Conservation (phyloP, 2,797 vertebrate genomes). For the Danio tinwini region DNA sequence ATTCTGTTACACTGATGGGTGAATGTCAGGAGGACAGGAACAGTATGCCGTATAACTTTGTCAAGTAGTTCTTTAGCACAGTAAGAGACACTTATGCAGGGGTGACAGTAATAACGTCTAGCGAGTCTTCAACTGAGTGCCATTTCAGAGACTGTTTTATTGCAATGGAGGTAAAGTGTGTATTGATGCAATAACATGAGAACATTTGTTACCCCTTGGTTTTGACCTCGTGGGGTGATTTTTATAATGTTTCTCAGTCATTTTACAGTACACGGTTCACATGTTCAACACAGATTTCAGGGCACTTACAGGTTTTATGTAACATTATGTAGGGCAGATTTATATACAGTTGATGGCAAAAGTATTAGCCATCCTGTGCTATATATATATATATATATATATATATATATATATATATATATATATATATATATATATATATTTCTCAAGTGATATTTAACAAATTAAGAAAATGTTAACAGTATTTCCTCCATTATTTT, state of each 20-base stretch:
- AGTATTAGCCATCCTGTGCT: no score
- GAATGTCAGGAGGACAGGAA: constrained; percentile 14
- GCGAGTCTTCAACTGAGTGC: constrained; percentile 8
- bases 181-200: neutral
- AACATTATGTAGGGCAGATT: neutral
- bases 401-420: no score
- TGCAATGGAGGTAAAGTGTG: constrained; percentile 7
- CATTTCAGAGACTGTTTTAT: constrained; percentile 28
- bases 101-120: constrained; percentile 26
- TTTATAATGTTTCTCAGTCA: neutral
- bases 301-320: neutral
- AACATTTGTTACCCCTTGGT: constrained; percentile 10
- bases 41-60: constrained; percentile 10
- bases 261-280: neutral
- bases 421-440: no score
- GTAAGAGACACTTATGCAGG: constrained; percentile 37
- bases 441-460: no score
- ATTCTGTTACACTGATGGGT: constrained; percentile 28
- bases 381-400: no score
- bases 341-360: no score
- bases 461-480: no score
- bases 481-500: no score
- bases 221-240: constrained; percentile 17
- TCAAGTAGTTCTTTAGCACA: constrained; percentile 22
- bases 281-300: neutral